Evolutionary conservation across 1,140 invertebrate species (phyloP), one percentile per base, ranked within the genome.

Genomic region (Drosophila willistoni): DNA sequence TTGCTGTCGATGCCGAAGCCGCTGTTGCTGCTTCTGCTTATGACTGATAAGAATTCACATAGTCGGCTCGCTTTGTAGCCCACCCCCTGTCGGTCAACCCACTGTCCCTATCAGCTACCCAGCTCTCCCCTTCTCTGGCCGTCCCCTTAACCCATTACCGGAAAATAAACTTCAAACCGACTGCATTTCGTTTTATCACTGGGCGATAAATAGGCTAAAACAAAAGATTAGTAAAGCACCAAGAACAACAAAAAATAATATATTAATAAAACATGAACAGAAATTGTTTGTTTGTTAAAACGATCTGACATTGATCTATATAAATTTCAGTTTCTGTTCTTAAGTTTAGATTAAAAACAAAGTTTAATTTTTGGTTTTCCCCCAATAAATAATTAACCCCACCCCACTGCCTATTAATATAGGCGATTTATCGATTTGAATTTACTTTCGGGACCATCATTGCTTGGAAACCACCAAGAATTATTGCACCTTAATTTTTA

Each of bases 51-150:
- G 68, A 73, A 68, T 57, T 39, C 55, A 63, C 42, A 70, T 61
- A 76, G 81, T 68, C 81, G 81, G 81, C 78, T 69, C 62, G 60
- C 81, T 84, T 84, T 84, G 81, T 77, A 73, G 72, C 57, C 56
- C 68, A 64, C 68, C 60, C 19, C 29, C 44, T 47, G 64, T 62
- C 56, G 54, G 54, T 60, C 61, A 51, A 19, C 9, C 44, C 41
- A 41, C 56, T 51, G 44, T 22, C 65, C 62, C 65, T 60, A 17
- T n/a, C 39, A 17, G 13, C 17, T 5, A 33, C 34, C 33, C 9
- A 17, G 17, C 17, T 22, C 33, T 34, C 33, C 9, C 33, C 55
- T 13, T 12, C 33, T 25, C 14, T 6, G 29, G 29, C 17, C 47
- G 14, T 36, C 10, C 3, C 9, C n/a, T 3, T n/a, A 14, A 44